A percentile compares a stretch with the other conserved stretches of the same genome.
These are phyloP conservation scores for Prorops nasuta DNA, from an alignment of 1,140 invertebrate genomes.

Conservation along the genomic window DNA sequence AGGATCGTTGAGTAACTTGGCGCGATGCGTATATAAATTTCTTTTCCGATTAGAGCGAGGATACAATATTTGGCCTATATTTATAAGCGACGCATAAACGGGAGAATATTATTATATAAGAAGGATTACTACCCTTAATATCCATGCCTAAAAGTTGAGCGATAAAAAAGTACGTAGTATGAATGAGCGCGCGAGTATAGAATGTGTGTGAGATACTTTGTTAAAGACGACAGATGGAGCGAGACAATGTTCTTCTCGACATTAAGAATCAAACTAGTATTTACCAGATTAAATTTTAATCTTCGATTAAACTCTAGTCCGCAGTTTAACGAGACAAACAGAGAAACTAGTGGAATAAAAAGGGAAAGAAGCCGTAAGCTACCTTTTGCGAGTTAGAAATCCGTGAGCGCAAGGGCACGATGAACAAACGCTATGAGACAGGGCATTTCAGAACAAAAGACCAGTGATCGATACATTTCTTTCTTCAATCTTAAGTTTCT, in stretches of 20 bases:
- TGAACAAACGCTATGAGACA: no score
- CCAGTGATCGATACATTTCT: conserved; percentile 40
- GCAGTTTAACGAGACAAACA: conserved; percentile 36
- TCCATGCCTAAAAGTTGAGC: conserved; percentile 21
- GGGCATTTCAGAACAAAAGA: conserved; percentile 48
- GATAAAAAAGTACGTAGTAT: conserved; percentile 13
- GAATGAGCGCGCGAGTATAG: conserved; percentile 1
- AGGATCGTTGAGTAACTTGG: background rate
- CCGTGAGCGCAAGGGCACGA: no score
- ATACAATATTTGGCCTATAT: background rate
- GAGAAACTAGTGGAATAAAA: conserved; percentile 16
- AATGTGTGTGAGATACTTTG: conserved; percentile 1
- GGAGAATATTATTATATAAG: background rate
- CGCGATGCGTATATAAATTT: background rate
- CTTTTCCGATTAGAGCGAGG: background rate
- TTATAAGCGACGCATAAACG: background rate
- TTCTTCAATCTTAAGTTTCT: conserved; percentile 31
- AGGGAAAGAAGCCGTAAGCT: background rate
- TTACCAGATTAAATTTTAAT: conserved; percentile 55
- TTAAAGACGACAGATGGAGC: conserved; percentile 25
- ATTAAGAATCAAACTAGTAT: conserved; percentile 54
- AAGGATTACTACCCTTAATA: conserved; percentile 15
- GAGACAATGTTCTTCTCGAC: conserved; percentile 37
- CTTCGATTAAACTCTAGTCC: conserved; percentile 54
- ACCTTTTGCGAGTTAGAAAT: background rate